Conservation (phyloP, 2,113 vertebrate species). For the Anser brachyrhynchus region DNA sequence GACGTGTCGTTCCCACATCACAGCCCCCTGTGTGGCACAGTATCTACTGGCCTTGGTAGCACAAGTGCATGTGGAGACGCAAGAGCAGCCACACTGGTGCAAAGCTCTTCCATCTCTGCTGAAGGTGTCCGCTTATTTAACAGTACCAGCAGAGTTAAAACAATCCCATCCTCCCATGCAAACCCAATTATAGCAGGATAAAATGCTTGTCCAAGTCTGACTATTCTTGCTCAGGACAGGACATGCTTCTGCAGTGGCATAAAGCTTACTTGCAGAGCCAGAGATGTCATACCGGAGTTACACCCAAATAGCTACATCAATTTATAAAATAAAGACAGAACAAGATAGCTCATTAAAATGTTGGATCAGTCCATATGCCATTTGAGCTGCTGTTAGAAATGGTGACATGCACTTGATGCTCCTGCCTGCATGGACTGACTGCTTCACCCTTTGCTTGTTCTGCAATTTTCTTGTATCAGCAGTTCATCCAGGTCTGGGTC, state of each 20-base stretch:
- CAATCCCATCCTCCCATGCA: neutral
- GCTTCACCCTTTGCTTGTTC: neutral
- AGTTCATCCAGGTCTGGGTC: neutral
- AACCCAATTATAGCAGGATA: neutral
- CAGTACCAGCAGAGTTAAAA: neutral
- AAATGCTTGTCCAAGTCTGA: neutral
- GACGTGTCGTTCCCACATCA: neutral
- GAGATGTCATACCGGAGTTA: neutral
- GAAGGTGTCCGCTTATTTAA: neutral
- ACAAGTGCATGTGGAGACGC: no score
- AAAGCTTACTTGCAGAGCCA: neutral
- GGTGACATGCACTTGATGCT: no score
- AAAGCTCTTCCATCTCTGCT: neutral
- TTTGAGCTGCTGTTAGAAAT: neutral
- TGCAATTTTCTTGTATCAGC: neutral
- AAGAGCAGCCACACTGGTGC: neutral
- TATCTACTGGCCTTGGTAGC: neutral
- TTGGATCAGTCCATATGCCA: neutral
- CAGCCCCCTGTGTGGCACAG: neutral
- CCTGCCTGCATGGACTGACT: neutral
- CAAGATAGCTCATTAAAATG: neutral
- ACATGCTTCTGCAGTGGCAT: neutral
- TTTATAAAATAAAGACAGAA: neutral
- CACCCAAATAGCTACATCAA: neutral
- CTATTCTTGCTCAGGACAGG: neutral